Evolutionary conservation across 1,140 invertebrate genomes (phyloP), one percentile per base, ranked within the genome.

Genomic region (Listronotus bonariensis): DNA sequence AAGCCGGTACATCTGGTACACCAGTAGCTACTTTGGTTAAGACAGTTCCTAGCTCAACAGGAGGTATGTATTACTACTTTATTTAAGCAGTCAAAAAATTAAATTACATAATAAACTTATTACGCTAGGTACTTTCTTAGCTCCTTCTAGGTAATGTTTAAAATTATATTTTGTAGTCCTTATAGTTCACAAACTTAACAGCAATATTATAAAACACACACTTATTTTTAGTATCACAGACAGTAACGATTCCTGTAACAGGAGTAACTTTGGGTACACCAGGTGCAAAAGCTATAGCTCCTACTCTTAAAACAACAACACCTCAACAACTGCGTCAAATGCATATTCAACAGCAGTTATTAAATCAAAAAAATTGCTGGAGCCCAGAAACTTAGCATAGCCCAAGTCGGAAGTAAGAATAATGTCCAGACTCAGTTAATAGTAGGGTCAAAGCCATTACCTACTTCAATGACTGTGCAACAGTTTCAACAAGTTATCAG

Each of bases 401-500:
- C 79, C 0, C 77, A 80, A 41, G 76, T 78, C 32, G 70, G 66
- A 10, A 67, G 80, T 12, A 77, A 75, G 1, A 83, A 84, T 72
- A 84, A 82, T 0, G 81, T 85, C 6, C 82, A 80, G 43, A 81
- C 85, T 10, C 86, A 86, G 63, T 68, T 88, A 10, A 87, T 89
- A 26, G 85, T 89, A 2, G 74, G 85, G 79, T 51, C 80, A 66
- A 90, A 91, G 75, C 80, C 85, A 12, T 41, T 89, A 36, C 81
- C 85, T 0, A 79, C 84, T 1, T 84, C 87, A 2, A 85, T 90
- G 76, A 90, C 88, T 0, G 84, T 92, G 48, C 90, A 92, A 70
- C 89, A 92, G 70, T 83, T 92, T 31, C 89, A 90, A 63, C 89
- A 91, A 73, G 87, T 90, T 15, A 88, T 91, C 74, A 86, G 90